Conservation (phyloP, 1,140 invertebrate genomes). For the Pinna nobilis region DNA sequence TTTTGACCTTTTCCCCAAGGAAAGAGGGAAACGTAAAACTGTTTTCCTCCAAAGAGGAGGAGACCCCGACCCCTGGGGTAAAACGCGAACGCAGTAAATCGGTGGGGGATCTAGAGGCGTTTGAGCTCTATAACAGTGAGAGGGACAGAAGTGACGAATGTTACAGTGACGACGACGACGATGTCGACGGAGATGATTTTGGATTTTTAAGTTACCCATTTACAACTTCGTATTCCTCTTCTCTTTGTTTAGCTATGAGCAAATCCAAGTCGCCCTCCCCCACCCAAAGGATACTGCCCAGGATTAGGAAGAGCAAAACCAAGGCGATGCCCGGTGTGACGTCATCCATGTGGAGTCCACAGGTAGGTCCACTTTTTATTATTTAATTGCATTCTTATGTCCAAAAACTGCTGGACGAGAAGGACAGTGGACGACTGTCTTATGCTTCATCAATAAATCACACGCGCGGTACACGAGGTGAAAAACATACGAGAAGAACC, state of each 20-base stretch:
- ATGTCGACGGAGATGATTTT: conserved; percentile 69
- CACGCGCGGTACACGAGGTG: background rate
- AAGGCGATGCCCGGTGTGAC: conserved; percentile 76
- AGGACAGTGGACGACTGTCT: too few relatives aligned
- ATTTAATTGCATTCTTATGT: background rate
- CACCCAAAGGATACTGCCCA: conserved; percentile 82
- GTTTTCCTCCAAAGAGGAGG: conserved; percentile 18
- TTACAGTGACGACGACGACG: conserved; percentile 50
- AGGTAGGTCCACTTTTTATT: conserved; percentile 80
- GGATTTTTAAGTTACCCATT: conserved; percentile 64
- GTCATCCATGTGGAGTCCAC: conserved; percentile 83
- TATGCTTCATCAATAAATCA: too few relatives aligned
- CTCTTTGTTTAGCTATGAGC: conserved; percentile 59
- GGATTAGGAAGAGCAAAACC: conserved; percentile 89
- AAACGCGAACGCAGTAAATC: conserved; percentile 55
- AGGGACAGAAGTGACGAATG: conserved; percentile 22
- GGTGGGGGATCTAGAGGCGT: conserved; percentile 53
- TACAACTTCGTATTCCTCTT: conserved; percentile 51
- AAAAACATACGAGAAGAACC: background rate
- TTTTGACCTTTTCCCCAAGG: conserved; percentile 19
- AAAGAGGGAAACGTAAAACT: conserved; percentile 29
- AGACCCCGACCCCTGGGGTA: background rate
- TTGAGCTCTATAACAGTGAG: conserved; percentile 33
- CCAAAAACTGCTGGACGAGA: background rate
- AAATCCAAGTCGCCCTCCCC: conserved; percentile 58